Evolutionary conservation across 2,113 vertebrate genomes (phyloP).

Genomic region (Anoplopoma fimbria): DNA sequence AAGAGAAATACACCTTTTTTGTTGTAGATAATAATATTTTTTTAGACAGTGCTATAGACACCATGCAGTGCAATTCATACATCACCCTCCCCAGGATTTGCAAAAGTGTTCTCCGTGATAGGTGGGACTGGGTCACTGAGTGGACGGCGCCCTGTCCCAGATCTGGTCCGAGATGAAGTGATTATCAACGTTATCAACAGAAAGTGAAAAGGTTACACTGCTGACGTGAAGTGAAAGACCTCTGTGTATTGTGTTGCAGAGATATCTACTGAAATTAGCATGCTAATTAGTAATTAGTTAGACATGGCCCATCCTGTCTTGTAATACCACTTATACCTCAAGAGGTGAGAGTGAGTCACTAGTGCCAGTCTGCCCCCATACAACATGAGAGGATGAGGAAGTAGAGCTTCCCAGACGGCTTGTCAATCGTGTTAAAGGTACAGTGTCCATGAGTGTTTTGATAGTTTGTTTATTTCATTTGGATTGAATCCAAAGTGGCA

Average conservation of each 20-base stretch:
- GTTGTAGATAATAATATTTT: too few species aligned
- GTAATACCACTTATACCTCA: neutral
- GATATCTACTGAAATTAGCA: too few species aligned
- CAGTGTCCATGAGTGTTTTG: neutral
- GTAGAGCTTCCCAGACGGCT: neutral
- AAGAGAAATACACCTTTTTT: neutral
- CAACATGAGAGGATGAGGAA: neutral
- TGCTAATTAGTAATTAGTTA: neutral
- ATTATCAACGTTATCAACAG: neutral
- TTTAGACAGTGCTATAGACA: too few species aligned
- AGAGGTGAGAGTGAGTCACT: neutral
- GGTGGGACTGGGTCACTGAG: too few species aligned
- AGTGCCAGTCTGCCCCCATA: neutral
- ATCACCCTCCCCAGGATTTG: too few species aligned
- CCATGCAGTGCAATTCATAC: too few species aligned
- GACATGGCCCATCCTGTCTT: neutral
- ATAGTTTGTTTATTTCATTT: neutral
- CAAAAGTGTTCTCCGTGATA: neutral
- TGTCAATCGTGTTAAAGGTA: neutral
- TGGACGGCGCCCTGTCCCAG: too few species aligned
- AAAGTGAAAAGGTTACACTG: neutral
- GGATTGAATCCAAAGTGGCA: neutral
- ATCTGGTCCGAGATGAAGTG: neutral
- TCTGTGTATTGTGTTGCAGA: too few species aligned
- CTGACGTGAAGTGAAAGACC: neutral